phyloP scores from a whole-genome alignment of 2,797 vertebrate species.

The Poecilia velifera region DNA sequence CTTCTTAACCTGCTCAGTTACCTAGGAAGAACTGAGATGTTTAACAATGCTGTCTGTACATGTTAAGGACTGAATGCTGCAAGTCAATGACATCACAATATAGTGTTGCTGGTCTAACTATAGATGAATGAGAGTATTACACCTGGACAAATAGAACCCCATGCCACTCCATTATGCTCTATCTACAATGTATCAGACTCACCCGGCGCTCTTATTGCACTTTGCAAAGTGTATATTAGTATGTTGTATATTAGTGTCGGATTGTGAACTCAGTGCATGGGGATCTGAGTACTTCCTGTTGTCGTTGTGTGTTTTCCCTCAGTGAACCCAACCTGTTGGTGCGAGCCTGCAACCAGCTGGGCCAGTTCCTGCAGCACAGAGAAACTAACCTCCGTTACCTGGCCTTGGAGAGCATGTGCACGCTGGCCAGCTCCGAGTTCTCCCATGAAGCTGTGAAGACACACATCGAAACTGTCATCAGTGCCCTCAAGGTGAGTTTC shows the following conservation, averaged over 20 bases:
- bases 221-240: no score
- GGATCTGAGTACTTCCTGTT: neutral
- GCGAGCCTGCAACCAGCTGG: constrained; percentile 91
- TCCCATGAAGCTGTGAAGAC: constrained; percentile 92
- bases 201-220: neutral
- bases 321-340: constrained; percentile 91
- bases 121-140: neutral
- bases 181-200: neutral
- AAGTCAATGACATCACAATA: neutral
- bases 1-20: neutral
- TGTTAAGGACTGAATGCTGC: neutral
- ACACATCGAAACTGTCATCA: constrained; percentile 91
- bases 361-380: constrained; percentile 91
- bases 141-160: neutral
- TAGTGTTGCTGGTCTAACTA: neutral
- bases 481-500: constrained; percentile 84
- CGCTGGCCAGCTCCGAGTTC: constrained; percentile 91
- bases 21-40: neutral
- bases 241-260: neutral
- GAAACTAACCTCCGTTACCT: constrained; percentile 92
- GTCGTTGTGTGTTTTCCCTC: constrained; percentile 6
- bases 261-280: neutral
- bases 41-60: neutral
- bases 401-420: constrained; percentile 93
- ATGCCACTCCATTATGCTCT: neutral